Evolutionary conservation across 1,140 invertebrate genomes (phyloP), one percentile per base, ranked within the genome.

Genomic region (Brachionus plicatilis): DNA sequence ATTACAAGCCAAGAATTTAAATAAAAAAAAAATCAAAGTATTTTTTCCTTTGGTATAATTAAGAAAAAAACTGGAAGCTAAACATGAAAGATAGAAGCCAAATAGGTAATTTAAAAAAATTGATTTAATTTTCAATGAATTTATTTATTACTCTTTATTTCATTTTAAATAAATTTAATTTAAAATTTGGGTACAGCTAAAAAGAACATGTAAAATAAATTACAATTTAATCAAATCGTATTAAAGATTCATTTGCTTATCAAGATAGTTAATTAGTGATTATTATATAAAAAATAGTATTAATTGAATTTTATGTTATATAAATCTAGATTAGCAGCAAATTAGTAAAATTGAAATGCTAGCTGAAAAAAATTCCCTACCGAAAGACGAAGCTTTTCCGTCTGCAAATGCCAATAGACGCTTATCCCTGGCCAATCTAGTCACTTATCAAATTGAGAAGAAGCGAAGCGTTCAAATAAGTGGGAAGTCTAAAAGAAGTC

Each of bases 381-480:
- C 33, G 2, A 72, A 72, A 17, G 17, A 41, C 7, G 37, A 14
- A 2, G 17, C 17, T 9, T 20, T 45, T 72, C 37, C 68, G 14
- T 11, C 33, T 43, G 3, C 33, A 33, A 68, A 68, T 41, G 17
- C 37, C 29, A 72, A 72, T 47, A 37, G 68, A 43, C 33, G 68
- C 5, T 17, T 72, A 17, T 72, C 68, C 8, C 17, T 72, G n/a
- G 68, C 68, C 37, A 72, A 72, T 72, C 43, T 72, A 20, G 68
- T 72, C 3, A 72, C 41, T 8, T 72, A 41, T 72, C 68, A 72
- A 72, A 72, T 72, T 43, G 68, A 72, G 33, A 72, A 72, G 41
- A 72, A 72, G 20, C 68, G 68, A n/a, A 72, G 68, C 17, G 12
- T 72, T 72, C 33, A 72, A 72, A 72, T 72, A 14, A 43, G 2